Conservation (phyloP, 2,797 vertebrate genomes). For the Sparus aurata region DNA sequence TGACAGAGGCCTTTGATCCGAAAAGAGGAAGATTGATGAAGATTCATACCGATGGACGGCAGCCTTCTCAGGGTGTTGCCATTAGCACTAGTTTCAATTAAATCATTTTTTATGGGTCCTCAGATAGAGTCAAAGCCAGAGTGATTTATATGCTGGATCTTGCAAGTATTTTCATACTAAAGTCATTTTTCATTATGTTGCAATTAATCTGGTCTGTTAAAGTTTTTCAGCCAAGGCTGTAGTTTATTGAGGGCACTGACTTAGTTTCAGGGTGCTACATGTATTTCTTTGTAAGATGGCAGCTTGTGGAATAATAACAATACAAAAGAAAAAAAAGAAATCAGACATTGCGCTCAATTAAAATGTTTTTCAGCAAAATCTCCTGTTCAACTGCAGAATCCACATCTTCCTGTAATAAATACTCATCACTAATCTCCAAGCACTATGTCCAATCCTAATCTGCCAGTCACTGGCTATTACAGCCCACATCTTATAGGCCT, state of each 20-base stretch:
- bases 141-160: slow-evolving; percentile 43
- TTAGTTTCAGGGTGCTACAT: background rate
- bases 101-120: slow-evolving; percentile 47
- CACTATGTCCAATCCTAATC: slow-evolving; percentile 4
- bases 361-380: background rate
- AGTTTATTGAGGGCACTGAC: background rate
- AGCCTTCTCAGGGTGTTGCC: slow-evolving; percentile 42
- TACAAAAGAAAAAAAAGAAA: background rate
- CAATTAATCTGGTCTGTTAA: slow-evolving; percentile 31
- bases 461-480: background rate
- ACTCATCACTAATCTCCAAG: slow-evolving; percentile 14
- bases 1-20: slow-evolving; percentile 43
- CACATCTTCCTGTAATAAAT: background rate
- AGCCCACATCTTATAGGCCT: background rate
- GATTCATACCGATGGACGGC: slow-evolving; percentile 38
- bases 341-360: background rate
- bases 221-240: slow-evolving; percentile 13
- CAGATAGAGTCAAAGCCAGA: slow-evolving; percentile 18
- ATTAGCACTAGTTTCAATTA: slow-evolving; percentile 59
- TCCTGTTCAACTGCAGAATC: background rate
- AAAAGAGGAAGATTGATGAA: slow-evolving; percentile 49
- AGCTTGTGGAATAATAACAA: slow-evolving; percentile 12
- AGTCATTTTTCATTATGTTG: slow-evolving; percentile 28
- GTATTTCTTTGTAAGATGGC: background rate
- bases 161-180: slow-evolving; percentile 5